These are phyloP conservation scores for Drosophila melanogaster DNA, from an alignment of 1,140 invertebrate genomes.

Conservation along the genomic window Release_6_plus_ISO1_MT NC_004354.4:12664001-12664500, in stretches of 20 bases:
- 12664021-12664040: slow-evolving; percentile 18
- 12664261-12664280: background rate
- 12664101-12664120: background rate
- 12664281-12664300: background rate
- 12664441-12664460: background rate
- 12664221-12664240: background rate
- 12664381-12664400: background rate
- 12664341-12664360: too few species aligned
- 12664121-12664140: background rate
- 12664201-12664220: background rate
- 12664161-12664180: background rate
- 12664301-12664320: background rate
- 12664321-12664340: background rate
- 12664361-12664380: slow-evolving; percentile 1
- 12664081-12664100: slow-evolving; percentile 1
- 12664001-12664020: slow-evolving; percentile 40
- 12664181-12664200: too few species aligned
- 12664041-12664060: slow-evolving; percentile 20
- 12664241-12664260: background rate
- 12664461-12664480: slow-evolving; percentile 22
- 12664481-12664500: slow-evolving; percentile 20
- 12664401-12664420: background rate
- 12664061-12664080: slow-evolving; percentile 7
- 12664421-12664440: slow-evolving; percentile 18
- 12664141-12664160: too few species aligned